These are phyloP conservation scores for Eriocheir sinensis DNA, from an alignment of 1,140 invertebrate genomes.

Conservation along the genomic window DNA sequence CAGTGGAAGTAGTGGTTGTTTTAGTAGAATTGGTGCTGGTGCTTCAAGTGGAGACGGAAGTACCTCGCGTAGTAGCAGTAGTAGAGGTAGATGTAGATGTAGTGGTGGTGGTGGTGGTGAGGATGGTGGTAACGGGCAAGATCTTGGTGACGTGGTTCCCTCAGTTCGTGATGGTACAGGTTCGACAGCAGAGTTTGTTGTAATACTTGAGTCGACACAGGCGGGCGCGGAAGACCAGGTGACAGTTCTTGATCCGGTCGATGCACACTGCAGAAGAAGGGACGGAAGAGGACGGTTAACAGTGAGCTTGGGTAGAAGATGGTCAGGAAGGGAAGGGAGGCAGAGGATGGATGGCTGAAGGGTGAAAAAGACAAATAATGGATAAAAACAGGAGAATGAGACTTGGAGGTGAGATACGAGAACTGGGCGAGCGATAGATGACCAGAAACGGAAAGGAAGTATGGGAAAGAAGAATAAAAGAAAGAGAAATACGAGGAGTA, in stretches of 20 bases:
- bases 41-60: too few species aligned
- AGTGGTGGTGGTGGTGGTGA: neutral
- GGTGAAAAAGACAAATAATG: too few species aligned
- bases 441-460: too few species aligned
- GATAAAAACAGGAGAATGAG: neutral
- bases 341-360: too few species aligned
- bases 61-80: neutral
- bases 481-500: too few species aligned
- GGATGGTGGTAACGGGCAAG: too few species aligned
- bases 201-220: conserved; percentile 81
- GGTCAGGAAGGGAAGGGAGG: too few species aligned
- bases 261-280: conserved; percentile 81
- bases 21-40: neutral
- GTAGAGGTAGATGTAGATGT: neutral
- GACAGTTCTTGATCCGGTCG: conserved; percentile 81
- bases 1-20: neutral
- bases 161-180: conserved; percentile 76
- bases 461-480: too few species aligned
- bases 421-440: too few species aligned
- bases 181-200: conserved; percentile 81
- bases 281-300: neutral
- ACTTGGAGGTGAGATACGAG: too few species aligned
- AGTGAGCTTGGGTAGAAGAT: neutral
- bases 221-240: conserved; percentile 80
- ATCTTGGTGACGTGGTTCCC: neutral